Evolutionary conservation across 2,888 invertebrate genomes (phyloP).

Genomic region (Dryomyza anilis): DNA sequence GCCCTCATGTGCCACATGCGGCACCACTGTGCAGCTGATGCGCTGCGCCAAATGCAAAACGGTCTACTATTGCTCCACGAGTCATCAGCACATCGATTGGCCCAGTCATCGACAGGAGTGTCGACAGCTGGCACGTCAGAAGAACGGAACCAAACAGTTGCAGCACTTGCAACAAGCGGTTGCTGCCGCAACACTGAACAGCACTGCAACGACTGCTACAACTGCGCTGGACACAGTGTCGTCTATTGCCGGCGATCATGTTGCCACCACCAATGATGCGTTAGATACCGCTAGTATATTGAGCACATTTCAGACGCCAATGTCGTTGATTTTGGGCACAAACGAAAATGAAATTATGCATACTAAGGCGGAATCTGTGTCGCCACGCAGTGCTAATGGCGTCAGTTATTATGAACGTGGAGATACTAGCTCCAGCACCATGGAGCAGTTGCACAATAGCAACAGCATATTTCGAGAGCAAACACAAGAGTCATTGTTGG

Average conservation of each 20-base stretch:
- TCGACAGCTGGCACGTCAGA: slow-evolving; percentile 60
- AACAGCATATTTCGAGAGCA: slow-evolving; percentile 3
- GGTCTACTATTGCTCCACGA: slow-evolving; percentile 78
- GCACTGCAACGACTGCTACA: slow-evolving; percentile 11
- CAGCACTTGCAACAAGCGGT: slow-evolving; percentile 49
- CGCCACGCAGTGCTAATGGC: slow-evolving; percentile 33
- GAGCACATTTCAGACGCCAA: slow-evolving; percentile 14
- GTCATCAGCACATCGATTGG: slow-evolving; percentile 82
- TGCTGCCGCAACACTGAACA: slow-evolving; percentile 43
- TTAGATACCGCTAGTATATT: neutral
- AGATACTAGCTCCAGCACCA: slow-evolving; percentile 35
- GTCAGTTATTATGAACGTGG: slow-evolving; percentile 30
- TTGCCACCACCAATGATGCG: neutral
- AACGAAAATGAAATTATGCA: slow-evolving; percentile 41
- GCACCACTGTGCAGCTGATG: slow-evolving; percentile 62
- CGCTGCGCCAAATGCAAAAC: slow-evolving; percentile 78
- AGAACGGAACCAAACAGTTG: slow-evolving; percentile 43
- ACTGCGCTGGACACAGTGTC: neutral
- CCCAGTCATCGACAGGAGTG: slow-evolving; percentile 73
- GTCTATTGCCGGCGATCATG: neutral
- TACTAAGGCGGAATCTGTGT: slow-evolving; percentile 37
- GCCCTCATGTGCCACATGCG: slow-evolving; percentile 52
- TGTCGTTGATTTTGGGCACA: slow-evolving; percentile 38
- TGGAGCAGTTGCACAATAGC: slow-evolving; percentile 30
- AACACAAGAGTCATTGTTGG: neutral